phyloP scores from a whole-genome alignment of 2,797 vertebrate genomes.

The Mormyrus proboscirostris region DNA sequence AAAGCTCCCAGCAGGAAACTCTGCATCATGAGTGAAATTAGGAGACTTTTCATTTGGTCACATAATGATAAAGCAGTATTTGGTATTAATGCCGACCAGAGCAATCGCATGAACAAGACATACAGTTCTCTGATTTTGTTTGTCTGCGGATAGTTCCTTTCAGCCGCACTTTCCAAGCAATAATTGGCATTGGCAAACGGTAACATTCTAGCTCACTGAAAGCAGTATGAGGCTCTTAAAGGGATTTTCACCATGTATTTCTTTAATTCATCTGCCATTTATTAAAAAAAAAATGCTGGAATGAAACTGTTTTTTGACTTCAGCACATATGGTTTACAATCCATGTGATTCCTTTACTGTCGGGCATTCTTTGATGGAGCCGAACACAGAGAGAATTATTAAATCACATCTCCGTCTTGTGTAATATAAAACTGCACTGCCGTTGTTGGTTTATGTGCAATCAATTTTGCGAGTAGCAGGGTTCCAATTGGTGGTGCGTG shows the following conservation, averaged over 20 bases:
- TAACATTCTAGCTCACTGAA: constrained; percentile 86
- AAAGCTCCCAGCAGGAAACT: background rate
- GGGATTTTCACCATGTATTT: constrained; percentile 64
- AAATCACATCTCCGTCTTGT: constrained; percentile 73
- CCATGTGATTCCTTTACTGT: constrained; percentile 70
- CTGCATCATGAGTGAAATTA: background rate
- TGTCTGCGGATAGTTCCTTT: background rate
- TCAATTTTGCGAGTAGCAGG: constrained; percentile 66
- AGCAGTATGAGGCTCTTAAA: constrained; percentile 74
- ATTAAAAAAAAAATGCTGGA: constrained; percentile 64
- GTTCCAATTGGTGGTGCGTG: constrained; percentile 69
- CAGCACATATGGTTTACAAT: constrained; percentile 78
- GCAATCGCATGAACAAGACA: background rate
- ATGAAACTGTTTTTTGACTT: constrained; percentile 62
- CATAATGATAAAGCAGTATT: background rate
- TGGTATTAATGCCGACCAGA: background rate
- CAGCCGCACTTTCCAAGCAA: constrained; percentile 70
- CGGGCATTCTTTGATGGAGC: constrained; percentile 67
- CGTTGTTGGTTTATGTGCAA: constrained; percentile 68
- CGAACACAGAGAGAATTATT: constrained; percentile 74
- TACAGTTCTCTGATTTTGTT: background rate
- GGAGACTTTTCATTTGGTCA: background rate
- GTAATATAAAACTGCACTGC: constrained; percentile 78
- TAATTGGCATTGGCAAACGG: constrained; percentile 88
- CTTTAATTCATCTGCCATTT: constrained; percentile 79